Percentiles rank a stretch among this genome's conserved stretches.
phyloP scores from a whole-genome alignment of 64 coral and sea anemone species.

The Stichodactyla mertensii region DNA sequence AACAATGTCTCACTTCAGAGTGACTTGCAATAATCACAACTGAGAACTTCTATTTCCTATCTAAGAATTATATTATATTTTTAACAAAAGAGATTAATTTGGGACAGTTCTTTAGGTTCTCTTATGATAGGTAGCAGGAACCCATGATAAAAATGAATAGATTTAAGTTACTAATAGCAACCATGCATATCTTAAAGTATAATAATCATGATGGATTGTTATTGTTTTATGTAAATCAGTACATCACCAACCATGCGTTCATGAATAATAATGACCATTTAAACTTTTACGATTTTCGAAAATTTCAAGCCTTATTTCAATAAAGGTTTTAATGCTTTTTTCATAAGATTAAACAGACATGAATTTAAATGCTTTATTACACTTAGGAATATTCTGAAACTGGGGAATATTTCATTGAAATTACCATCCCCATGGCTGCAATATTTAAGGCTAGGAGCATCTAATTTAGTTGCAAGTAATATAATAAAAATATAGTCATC shows the following conservation, averaged over 20 bases:
- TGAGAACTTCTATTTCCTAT: too few species aligned
- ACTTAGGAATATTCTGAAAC: not conserved
- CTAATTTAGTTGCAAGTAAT: not conserved
- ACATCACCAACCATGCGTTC: not conserved
- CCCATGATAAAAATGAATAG: not conserved
- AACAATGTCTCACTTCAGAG: too few species aligned
- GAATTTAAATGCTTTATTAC: not conserved
- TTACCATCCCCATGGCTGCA: not conserved
- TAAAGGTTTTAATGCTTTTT: not conserved
- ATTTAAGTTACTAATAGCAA: not conserved
- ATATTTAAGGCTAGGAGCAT: not conserved
- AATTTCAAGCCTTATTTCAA: too few species aligned
- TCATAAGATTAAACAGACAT: not conserved
- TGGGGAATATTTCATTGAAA: not conserved
- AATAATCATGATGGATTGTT: not conserved
- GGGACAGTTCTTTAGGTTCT: too few species aligned
- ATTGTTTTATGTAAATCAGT: not conserved
- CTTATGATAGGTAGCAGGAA: too few species aligned
- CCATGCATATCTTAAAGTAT: not conserved
- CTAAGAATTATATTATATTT: too few species aligned
- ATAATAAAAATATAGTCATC: not conserved
- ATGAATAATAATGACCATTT: conserved; percentile 16
- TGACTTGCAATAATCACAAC: too few species aligned
- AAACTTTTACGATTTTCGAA: conserved; percentile 5
- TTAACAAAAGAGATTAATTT: too few species aligned